Evolutionary conservation across 2,797 vertebrate species (phyloP), one percentile per base, ranked within the genome.

Genomic region (Anguilla megastoma): DNA sequence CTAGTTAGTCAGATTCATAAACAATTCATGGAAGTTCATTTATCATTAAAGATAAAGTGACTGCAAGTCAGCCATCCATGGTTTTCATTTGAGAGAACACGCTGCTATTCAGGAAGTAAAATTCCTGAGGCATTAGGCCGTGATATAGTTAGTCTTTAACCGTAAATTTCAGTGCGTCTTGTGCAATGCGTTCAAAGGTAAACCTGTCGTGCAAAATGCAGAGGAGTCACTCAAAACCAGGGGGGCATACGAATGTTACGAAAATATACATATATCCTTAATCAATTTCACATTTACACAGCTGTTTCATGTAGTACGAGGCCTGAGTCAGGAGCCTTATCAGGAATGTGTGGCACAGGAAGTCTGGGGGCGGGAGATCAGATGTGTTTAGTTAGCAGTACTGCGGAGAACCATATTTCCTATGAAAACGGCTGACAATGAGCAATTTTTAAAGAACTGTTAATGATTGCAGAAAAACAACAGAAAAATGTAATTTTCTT

Each of bases 241-340:
- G 36, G 36, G 74, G 33, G 12, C 14, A 5, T 45, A 14, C 48
- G 24, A 83, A 83, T 83, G 80, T 83, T 54, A 50, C 0, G 18
- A 79, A 79, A 41, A 85, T 85, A 85, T 71, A 12, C 24, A 54
- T 30, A 45, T 60, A 56, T 45, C 66, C 21, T 41, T 6, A 82
- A 63, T 27, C 12, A 45, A 74, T 87, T 86, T 63, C 45, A 58
- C 56, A 82, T 83, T 83, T 83, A 30, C n/a, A 83, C 79, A 87
- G 76, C 86, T 87, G 76, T 69, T 87, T 84, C 58, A 30, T 1
- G 30, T 83, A 48, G 7, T 66, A 58, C 27, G 10, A 86, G 71
- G 60, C 79, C 48, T 76, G 74, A 82, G 36, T 87, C 74, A 63
- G 56, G 86, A 84, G 71, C 54, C 56, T 79, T 88, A 88, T 86